These are phyloP conservation scores for Pseudomyrmex dendroicus DNA, from an alignment of 1,140 invertebrate species.

Conservation along the genomic window DNA sequence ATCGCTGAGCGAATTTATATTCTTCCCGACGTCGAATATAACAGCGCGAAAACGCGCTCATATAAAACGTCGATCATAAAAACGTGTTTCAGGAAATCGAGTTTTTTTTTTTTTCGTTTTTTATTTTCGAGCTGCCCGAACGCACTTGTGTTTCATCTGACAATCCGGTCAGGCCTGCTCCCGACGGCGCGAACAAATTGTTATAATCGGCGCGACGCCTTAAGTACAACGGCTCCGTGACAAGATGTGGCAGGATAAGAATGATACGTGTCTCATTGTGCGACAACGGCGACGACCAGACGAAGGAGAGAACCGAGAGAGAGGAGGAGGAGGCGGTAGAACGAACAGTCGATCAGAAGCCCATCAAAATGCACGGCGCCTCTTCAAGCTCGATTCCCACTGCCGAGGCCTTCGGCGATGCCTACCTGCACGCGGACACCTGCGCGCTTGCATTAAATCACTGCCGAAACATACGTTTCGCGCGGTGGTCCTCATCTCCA, in stretches of 20 bases:
- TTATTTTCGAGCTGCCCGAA: not conserved
- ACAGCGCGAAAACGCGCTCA: not conserved
- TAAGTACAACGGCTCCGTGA: conserved; percentile 69
- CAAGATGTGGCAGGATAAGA: conserved; percentile 75
- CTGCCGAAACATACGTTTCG: conserved; percentile 59
- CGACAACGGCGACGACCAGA: conserved; percentile 68
- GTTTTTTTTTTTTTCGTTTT: not conserved
- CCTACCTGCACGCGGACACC: conserved; percentile 63
- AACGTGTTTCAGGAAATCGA: not conserved
- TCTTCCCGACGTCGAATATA: not conserved
- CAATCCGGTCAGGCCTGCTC: conserved; percentile 61
- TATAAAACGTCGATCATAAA: not conserved
- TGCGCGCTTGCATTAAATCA: conserved; percentile 71
- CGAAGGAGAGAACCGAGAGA: conserved; percentile 50
- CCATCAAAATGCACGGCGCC: conserved; percentile 73
- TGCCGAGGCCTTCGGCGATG: conserved; percentile 51
- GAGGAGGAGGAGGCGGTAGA: not conserved
- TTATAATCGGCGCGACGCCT: conserved; percentile 73
- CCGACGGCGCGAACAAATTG: conserved; percentile 70
- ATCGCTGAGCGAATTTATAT: not conserved
- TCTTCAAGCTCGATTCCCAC: conserved; percentile 62
- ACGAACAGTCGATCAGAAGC: conserved; percentile 50
- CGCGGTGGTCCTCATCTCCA: conserved; percentile 67
- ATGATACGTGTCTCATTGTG: conserved; percentile 76
- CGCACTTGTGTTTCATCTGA: conserved; percentile 19